Evolutionary conservation across 2,113 vertebrate species (phyloP).

Genomic region (Uropsilus gracilis): DNA sequence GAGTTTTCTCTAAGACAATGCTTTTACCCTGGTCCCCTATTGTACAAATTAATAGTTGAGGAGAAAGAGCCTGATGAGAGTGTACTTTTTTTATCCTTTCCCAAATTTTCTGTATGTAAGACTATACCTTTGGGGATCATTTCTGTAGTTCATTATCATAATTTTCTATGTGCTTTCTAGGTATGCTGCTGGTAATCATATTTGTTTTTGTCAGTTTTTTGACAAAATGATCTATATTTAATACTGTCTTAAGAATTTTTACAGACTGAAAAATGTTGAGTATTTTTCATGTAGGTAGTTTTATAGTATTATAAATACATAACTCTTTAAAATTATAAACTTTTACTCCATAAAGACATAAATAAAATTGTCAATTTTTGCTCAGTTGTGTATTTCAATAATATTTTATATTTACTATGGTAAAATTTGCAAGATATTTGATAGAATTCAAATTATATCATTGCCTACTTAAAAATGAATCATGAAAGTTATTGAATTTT

Average conservation of each 20-base stretch:
- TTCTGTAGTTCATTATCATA: too few relatives aligned
- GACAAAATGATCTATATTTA: slow-evolving; percentile 23
- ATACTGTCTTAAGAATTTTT: background rate
- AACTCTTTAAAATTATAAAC: background rate
- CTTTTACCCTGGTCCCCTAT: background rate
- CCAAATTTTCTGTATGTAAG: background rate
- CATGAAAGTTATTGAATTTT: slow-evolving; percentile 20
- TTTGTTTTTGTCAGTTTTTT: slow-evolving; percentile 38
- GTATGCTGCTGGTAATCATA: background rate
- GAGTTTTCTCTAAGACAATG: background rate
- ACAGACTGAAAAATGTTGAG: background rate
- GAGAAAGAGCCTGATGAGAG: background rate
- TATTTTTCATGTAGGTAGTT: background rate
- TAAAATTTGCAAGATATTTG: slow-evolving; percentile 35
- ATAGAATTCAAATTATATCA: slow-evolving; percentile 4
- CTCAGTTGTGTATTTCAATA: background rate
- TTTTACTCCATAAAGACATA: background rate
- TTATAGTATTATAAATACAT: background rate
- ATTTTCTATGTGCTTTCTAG: too few relatives aligned
- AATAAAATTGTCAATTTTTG: background rate
- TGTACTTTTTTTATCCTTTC: background rate
- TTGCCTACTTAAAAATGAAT: slow-evolving; percentile 3
- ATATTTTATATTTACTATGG: background rate
- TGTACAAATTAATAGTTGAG: background rate
- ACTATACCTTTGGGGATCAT: too few relatives aligned